phyloP scores from a whole-genome alignment of 2,888 invertebrate species.

The Ceriagrion tenellum region DNA sequence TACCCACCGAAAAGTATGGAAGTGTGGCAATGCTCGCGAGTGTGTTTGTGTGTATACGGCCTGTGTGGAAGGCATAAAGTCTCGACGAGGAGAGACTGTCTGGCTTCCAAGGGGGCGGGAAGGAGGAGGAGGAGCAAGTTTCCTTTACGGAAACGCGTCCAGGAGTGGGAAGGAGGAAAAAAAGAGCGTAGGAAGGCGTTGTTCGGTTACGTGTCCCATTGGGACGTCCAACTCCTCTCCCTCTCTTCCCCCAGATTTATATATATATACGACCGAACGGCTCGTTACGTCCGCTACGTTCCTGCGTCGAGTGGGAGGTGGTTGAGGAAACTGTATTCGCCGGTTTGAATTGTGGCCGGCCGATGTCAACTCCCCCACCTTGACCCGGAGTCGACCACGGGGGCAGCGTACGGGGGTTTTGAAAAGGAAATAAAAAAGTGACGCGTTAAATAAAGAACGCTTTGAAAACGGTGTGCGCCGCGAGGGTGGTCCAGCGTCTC shows the following conservation, averaged over 20 bases:
- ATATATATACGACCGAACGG: background rate
- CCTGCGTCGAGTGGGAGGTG: background rate
- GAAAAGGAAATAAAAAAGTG: background rate
- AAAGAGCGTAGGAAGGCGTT: background rate
- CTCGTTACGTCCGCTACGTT: background rate
- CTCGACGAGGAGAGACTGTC: background rate
- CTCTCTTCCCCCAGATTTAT: background rate
- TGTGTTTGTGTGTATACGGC: background rate
- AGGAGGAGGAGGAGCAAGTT: background rate
- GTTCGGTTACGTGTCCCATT: constrained; percentile 17
- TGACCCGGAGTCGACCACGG: background rate
- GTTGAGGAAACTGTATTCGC: background rate
- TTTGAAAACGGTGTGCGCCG: background rate
- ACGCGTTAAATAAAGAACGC: background rate
- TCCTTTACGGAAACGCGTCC: constrained; percentile 23
- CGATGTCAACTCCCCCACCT: background rate
- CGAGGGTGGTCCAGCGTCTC: background rate
- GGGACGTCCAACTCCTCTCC: background rate
- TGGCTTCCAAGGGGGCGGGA: too few species aligned
- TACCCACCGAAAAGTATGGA: constrained; percentile 12
- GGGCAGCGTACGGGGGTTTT: background rate
- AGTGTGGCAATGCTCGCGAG: background rate
- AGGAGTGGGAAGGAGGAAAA: background rate
- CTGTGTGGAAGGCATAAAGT: background rate
- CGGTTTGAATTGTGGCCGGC: background rate